These are phyloP conservation scores for Abramis brama DNA, from an alignment of 2,113 vertebrate genomes.

Conservation along the genomic window DNA sequence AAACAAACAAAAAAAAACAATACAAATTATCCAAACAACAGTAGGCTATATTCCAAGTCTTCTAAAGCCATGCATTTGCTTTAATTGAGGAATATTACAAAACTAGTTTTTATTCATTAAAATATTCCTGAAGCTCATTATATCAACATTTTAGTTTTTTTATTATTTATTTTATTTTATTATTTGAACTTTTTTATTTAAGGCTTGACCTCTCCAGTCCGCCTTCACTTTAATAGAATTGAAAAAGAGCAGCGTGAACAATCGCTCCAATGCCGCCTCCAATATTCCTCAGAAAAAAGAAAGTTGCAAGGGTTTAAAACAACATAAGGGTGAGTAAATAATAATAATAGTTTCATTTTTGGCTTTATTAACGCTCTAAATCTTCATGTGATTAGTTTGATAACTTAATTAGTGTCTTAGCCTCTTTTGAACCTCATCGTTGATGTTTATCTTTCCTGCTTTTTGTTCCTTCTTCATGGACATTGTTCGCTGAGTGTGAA, in stretches of 20 bases:
- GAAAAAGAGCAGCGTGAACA: neutral
- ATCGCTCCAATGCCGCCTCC: neutral
- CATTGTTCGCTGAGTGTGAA: constrained; percentile 11
- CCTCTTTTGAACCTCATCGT: constrained; percentile 46
- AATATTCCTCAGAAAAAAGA: neutral
- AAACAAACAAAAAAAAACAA: too few species aligned
- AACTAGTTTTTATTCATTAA: too few species aligned
- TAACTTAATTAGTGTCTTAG: constrained; percentile 46
- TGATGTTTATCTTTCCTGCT: constrained; percentile 43
- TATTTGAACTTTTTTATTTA: too few species aligned
- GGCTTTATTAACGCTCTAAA: neutral
- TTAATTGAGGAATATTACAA: too few species aligned
- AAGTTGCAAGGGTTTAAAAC: neutral
- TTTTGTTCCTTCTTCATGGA: constrained; percentile 37
- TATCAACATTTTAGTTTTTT: neutral
- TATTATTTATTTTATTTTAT: neutral
- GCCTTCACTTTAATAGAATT: neutral
- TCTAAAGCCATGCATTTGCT: too few species aligned
- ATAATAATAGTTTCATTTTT: neutral
- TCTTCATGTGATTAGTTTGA: constrained; percentile 55
- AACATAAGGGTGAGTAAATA: neutral
- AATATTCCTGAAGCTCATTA: too few species aligned
- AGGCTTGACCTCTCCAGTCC: neutral
- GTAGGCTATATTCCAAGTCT: too few species aligned
- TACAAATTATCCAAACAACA: too few species aligned